Evolutionary conservation across 2,797 vertebrate genomes (phyloP).

Genomic region (Pangasius macronema): DNA sequence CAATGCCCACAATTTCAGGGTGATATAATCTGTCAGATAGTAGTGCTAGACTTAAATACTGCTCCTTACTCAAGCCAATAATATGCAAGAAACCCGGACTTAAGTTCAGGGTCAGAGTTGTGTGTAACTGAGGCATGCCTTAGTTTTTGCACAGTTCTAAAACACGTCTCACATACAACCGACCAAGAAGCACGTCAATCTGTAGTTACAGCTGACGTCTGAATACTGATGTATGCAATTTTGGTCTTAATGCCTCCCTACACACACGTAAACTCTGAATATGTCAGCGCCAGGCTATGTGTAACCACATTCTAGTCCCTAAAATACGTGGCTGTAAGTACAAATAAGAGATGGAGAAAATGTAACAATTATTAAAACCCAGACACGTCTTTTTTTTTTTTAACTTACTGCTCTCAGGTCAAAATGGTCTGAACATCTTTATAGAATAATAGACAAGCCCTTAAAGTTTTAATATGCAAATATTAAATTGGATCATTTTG

Average conservation of each 20-base stretch:
- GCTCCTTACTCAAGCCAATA: neutral
- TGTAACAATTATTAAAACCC: neutral
- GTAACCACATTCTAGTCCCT: too few species aligned
- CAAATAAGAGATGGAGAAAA: neutral
- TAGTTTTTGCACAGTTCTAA: neutral
- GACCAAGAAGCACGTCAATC: neutral
- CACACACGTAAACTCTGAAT: neutral
- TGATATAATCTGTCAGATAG: neutral
- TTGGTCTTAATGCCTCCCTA: neutral
- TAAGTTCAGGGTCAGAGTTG: neutral
- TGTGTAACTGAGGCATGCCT: neutral
- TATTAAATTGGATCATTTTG: neutral
- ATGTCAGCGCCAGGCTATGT: neutral
- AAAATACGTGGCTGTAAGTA: neutral
- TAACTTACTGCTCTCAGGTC: neutral
- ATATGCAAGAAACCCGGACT: neutral
- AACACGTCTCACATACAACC: neutral
- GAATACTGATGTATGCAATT: neutral
- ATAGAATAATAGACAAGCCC: neutral
- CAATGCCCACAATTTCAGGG: neutral
- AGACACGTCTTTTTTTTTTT: neutral
- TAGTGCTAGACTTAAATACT: neutral
- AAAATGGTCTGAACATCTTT: neutral
- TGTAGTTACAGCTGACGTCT: slow-evolving; percentile 1
- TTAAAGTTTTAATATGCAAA: neutral